phyloP scores from a whole-genome alignment of 2,888 invertebrate genomes.

The Synergus laeviventris region DNA sequence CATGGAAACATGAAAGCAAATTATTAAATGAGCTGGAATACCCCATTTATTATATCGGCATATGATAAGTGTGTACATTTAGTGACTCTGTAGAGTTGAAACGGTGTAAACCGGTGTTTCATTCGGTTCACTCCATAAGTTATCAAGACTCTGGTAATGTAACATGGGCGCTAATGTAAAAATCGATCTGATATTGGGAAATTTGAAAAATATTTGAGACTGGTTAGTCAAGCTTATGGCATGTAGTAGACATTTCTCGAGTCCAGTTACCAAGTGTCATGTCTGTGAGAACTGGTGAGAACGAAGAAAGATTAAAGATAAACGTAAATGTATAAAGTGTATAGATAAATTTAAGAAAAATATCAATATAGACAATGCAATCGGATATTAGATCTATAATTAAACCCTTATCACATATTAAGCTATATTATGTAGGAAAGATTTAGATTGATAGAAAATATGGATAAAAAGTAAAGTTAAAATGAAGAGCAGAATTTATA shows the following conservation, averaged over 20 bases:
- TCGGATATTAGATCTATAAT: no score
- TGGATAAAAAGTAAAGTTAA: neutral
- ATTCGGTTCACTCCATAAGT: slow-evolving; percentile 34
- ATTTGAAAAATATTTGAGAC: slow-evolving; percentile 17
- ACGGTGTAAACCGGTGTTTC: slow-evolving; percentile 29
- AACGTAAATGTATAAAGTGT: neutral
- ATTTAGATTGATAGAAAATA: neutral
- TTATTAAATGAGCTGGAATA: slow-evolving; percentile 35
- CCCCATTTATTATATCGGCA: slow-evolving; percentile 11
- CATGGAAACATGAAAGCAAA: slow-evolving; percentile 20
- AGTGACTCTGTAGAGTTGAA: slow-evolving; percentile 8
- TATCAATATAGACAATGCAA: no score
- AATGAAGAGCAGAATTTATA: neutral
- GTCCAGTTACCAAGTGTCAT: neutral
- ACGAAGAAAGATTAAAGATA: neutral
- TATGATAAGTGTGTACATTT: slow-evolving; percentile 31
- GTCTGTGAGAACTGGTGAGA: neutral
- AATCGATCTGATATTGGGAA: neutral
- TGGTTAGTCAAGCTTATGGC: slow-evolving; percentile 17
- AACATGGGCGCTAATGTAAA: slow-evolving; percentile 19
- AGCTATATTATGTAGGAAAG: no score
- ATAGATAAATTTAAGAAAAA: neutral
- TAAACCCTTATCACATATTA: no score
- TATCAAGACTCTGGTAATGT: neutral
- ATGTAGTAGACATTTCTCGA: slow-evolving; percentile 5